Evolutionary conservation across 2,888 invertebrate species (phyloP).

Genomic region (Parnassius apollo): DNA sequence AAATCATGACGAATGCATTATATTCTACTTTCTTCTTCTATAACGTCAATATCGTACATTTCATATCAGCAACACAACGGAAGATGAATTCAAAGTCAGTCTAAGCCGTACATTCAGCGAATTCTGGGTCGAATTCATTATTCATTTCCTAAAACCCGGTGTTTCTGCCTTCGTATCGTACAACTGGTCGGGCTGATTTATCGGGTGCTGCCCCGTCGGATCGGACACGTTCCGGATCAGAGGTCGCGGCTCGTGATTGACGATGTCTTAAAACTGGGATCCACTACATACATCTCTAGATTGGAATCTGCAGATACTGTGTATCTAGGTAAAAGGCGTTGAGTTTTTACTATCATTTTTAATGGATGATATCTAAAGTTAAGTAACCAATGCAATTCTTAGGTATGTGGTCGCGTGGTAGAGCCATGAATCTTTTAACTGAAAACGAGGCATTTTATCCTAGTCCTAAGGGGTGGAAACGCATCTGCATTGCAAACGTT

Average conservation of each 20-base stretch:
- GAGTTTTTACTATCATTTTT: no score
- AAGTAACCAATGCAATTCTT: no score
- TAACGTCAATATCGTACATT: background rate
- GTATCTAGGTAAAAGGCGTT: no score
- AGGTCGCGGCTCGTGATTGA: conserved; percentile 33
- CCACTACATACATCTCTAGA: conserved; percentile 30
- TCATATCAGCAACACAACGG: conserved; percentile 8
- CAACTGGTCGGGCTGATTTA: conserved; percentile 55
- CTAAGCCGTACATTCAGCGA: conserved; percentile 7
- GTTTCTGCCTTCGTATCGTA: conserved; percentile 34
- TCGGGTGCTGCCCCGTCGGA: conserved; percentile 48
- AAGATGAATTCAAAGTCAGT: conserved; percentile 8
- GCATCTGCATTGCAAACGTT: no score
- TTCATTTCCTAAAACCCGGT: conserved; percentile 23
- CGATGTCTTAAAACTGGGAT: conserved; percentile 43
- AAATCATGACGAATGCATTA: no score
- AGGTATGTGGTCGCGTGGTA: no score
- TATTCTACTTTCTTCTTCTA: no score
- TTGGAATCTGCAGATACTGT: conserved; percentile 22
- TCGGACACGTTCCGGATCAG: conserved; percentile 40
- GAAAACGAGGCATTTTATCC: no score
- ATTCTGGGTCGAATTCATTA: conserved; percentile 19
- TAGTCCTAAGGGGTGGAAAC: no score
- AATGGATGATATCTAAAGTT: no score
- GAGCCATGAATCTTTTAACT: no score